Evolutionary conservation across 2,888 invertebrate species (phyloP).

Genomic region (Boloria selene): DNA sequence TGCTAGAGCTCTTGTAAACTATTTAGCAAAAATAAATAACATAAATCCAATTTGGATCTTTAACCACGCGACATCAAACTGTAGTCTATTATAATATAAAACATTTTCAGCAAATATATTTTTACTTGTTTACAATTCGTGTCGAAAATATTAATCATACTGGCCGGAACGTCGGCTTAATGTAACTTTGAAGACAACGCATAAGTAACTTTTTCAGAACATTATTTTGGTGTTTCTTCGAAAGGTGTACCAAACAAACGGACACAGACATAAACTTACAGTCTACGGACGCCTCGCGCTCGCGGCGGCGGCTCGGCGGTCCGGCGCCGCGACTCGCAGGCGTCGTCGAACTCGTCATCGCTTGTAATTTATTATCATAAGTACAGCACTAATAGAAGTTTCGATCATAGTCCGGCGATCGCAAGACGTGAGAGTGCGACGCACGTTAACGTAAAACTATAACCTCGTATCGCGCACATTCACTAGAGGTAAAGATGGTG

Average conservation of each 20-base stretch:
- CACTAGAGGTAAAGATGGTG: conserved; percentile 71
- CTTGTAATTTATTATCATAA: conserved; percentile 78
- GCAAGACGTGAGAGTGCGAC: conserved; percentile 69
- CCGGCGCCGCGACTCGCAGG: conserved; percentile 60
- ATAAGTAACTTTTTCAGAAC: conserved; percentile 55
- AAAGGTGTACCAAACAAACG: conserved; percentile 70
- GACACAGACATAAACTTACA: conserved; percentile 76
- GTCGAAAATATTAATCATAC: conserved; percentile 56
- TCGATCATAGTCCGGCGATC: conserved; percentile 69
- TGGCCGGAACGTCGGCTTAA: conserved; percentile 73
- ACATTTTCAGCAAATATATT: conserved; percentile 48
- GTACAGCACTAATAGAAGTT: conserved; percentile 79
- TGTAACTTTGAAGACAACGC: conserved; percentile 50
- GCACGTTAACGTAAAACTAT: conserved; percentile 81
- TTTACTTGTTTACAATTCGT: conserved; percentile 52
- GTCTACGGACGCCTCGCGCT: conserved; percentile 63
- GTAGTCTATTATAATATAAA: conserved; percentile 62
- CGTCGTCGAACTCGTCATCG: conserved; percentile 68
- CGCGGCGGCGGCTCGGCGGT: conserved; percentile 51
- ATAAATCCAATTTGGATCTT: conserved; percentile 56
- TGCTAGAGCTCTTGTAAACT: conserved; percentile 33
- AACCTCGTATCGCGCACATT: conserved; percentile 79
- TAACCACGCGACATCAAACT: conserved; percentile 54
- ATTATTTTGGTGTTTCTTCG: conserved; percentile 72
- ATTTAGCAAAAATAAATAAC: conserved; percentile 66